Percentiles rank a stretch among this genome's conserved stretches.
phyloP scores from a whole-genome alignment of 2,888 invertebrate species.

The Matsumyia berberina region DNA sequence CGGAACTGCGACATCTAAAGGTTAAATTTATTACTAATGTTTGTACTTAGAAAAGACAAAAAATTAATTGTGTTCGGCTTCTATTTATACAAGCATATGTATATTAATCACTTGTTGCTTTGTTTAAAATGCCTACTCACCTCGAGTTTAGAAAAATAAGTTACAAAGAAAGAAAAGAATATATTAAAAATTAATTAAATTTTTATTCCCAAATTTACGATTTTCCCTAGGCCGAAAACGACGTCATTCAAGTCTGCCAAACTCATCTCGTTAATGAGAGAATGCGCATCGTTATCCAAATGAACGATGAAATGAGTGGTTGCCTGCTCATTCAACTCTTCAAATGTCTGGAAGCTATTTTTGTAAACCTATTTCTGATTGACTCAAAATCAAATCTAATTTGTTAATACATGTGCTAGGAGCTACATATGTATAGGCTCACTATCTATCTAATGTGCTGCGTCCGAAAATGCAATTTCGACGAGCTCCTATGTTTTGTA shows the following conservation, averaged over 20 bases:
- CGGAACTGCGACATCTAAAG: too few relatives aligned
- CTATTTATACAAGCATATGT: too few relatives aligned
- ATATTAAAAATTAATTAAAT: slow-evolving; percentile 29
- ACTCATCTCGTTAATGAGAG: not conserved
- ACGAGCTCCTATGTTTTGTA: too few relatives aligned
- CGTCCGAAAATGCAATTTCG: too few relatives aligned
- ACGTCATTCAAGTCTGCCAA: slow-evolving; percentile 14
- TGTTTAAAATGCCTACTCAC: not conserved
- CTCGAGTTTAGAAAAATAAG: slow-evolving; percentile 3
- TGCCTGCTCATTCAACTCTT: not conserved
- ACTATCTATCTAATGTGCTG: too few relatives aligned
- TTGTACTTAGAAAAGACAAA: too few relatives aligned
- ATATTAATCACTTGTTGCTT: not conserved
- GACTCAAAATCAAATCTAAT: not conserved
- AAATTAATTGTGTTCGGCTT: too few relatives aligned
- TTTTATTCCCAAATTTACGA: slow-evolving; percentile 28
- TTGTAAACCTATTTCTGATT: slow-evolving; percentile 1
- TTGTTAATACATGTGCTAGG: not conserved
- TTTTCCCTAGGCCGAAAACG: slow-evolving; percentile 16
- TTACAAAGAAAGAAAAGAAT: not conserved
- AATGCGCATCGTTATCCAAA: not conserved
- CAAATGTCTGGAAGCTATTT: slow-evolving; percentile 2
- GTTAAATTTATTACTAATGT: too few relatives aligned
- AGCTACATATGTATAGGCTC: too few relatives aligned
- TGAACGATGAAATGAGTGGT: slow-evolving; percentile 1